Evolutionary conservation across 2,113 vertebrate genomes (phyloP), one percentile per base, ranked within the genome.

Genomic region (Ameiurus melas): DNA sequence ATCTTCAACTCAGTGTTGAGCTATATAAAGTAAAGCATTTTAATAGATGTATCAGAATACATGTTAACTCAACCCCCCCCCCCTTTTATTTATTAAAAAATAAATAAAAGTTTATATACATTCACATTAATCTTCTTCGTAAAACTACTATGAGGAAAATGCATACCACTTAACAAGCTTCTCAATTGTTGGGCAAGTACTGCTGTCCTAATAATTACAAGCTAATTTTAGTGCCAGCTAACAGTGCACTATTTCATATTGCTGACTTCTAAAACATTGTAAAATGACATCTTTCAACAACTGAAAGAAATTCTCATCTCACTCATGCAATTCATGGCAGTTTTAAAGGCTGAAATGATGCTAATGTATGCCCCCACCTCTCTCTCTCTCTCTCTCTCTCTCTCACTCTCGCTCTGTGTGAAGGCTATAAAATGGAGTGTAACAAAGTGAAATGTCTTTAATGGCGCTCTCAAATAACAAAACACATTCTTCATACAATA

Each of bases 121-220:
- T 33, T 33, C 53, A 80, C n/a, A 58, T 60, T 19, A 4, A 36
- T 60, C 3, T 22, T 58, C 22, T 36, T 22, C 60, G 94, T 96
- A 96, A 96, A 96, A 95, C 96, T 96, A 96, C 96, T 96, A 95
- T 95, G 95, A 95, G 94, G 94, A 95, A 96, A 96, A 96, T 96
- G 95, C 96, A 96, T 95, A 96, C 96, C 96, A 96, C 96, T 96
- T 97, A 96, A 96, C 96, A 97, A 96, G 96, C 94, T 97, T 95
- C 95, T 84, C 95, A 96, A 95, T 95, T 97, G 96, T 96, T 96
- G 95, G 92, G 95, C 95, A 96, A 96, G 96, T 96, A 95, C 96
- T 96, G 96, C 97, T 97, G 96, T 97, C 96, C 96, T 97, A 97
- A 97, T 97, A 97, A 96, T 97, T 97, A 96, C 95, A 96, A 96